A percentile compares a stretch with the other conserved stretches of the same genome.
phyloP scores from a whole-genome alignment of 1,140 invertebrate species.

The Oscheius sp. region DNA sequence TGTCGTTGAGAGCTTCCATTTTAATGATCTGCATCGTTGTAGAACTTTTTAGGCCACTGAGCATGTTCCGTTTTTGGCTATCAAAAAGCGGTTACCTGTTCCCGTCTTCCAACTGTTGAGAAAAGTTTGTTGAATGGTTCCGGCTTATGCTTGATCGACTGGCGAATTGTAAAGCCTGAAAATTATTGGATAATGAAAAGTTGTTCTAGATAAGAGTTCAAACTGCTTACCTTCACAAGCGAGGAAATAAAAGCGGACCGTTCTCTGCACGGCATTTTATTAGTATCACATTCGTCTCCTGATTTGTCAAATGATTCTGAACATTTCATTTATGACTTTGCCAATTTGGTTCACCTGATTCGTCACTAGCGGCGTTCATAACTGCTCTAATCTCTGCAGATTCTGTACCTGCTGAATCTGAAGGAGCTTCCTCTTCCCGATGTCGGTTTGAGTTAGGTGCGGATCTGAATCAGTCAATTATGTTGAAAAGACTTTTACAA shows the following conservation, averaged over 20 bases:
- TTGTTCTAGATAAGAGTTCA: background rate
- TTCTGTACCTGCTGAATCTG: slow-evolving; percentile 9
- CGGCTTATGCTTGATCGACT: background rate
- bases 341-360: background rate
- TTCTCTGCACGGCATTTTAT: slow-evolving; percentile 21
- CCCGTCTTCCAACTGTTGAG: background rate
- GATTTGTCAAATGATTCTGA: slow-evolving; percentile 7
- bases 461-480: slow-evolving; percentile 9
- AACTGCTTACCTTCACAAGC: slow-evolving; percentile 14
- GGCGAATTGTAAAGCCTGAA: slow-evolving; percentile 20
- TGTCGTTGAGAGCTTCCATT: background rate
- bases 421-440: background rate
- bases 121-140: background rate
- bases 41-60: background rate
- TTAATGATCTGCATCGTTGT: background rate
- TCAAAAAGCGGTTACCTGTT: background rate
- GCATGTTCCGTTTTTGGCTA: too few species aligned
- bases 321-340: background rate
- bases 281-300: background rate
- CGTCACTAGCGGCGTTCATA: slow-evolving; percentile 1
- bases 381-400: slow-evolving; percentile 18
- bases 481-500: slow-evolving; percentile 1
- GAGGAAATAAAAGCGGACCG: slow-evolving; percentile 22
- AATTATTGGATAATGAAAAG: background rate
- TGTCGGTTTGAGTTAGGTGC: slow-evolving; percentile 1